Base-by-base conservation (phyloP, 92 coral and sea anemone genomes). In the Palythoa grandiflora region DNA sequence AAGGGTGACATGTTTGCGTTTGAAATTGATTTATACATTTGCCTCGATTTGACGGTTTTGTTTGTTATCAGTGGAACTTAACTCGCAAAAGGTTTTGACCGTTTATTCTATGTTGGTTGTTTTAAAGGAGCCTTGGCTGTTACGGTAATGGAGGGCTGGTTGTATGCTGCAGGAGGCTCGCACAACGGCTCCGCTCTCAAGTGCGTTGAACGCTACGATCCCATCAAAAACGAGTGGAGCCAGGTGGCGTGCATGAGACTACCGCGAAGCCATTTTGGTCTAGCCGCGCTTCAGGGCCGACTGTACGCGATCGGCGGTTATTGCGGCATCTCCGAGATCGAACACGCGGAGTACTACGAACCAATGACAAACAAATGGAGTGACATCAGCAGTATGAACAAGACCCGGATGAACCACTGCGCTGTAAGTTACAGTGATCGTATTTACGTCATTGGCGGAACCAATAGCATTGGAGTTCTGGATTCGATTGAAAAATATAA, bases 111-210 rank as follows among this genome's bases (percentile, higher is more conserved):
- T 44, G 6, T 44, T 44, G 0, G 50, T 44, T 44, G 50, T 44
- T n/a, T 21, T 47, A 9, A 52, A 95, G 99, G 99, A 50, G 94
- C 99, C 60, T 73, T 93, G 53, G 98, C 97, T 6, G 92, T 93
- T 8, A 91, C 95, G 13, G 95, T 95, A 9, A 90, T 97, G n/a
- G 99, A 97, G 81, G 99, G 99, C 38, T 97, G 99, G 99, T 71
- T 95, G 1, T 97, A 97, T 71, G 98, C 94, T 16, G 99, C 98
- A 4, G 99, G 99, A 1, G 99, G 99, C n/a, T 97, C 99, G 3
- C 98, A 97, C 79, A 93, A 95, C 65, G 99, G 98, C n/a, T 90
- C 98, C n/a, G 97, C 99, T 2, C 94, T 97, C 8, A 97, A 97
- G 88, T 92, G 94, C 76, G 98, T 91, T 12, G 99, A 97, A 77